A percentile compares a stretch with the other conserved stretches of the same genome.
Conservation (phyloP, 2,888 invertebrate genomes). For the Dorcus parallelipipedus region DNA sequence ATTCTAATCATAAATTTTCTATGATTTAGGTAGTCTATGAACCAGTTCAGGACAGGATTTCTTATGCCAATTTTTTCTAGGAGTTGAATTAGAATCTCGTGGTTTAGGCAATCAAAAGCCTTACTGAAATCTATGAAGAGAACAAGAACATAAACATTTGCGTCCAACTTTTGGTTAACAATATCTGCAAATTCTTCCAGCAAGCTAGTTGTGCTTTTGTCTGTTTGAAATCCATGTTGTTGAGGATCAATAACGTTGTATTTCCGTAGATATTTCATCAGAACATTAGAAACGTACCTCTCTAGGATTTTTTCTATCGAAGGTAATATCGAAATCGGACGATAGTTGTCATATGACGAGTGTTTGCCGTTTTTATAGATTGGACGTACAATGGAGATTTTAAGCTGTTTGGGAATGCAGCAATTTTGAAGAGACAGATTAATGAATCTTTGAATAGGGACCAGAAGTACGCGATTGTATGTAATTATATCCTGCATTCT, state of each 20-base stretch:
- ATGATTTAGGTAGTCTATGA: neutral
- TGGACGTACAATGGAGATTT: neutral
- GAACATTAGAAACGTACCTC: neutral
- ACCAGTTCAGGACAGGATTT: neutral
- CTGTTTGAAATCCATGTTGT: neutral
- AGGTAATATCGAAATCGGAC: neutral
- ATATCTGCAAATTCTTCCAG: neutral
- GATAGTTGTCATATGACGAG: too few species aligned
- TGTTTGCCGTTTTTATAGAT: conserved; percentile 2
- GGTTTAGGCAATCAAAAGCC: neutral
- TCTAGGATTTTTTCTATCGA: conserved; percentile 1
- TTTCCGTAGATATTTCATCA: neutral
- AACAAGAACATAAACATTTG: neutral
- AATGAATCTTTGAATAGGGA: neutral
- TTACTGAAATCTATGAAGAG: neutral
- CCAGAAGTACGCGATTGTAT: neutral
- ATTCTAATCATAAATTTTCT: neutral
- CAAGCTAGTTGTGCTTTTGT: neutral
- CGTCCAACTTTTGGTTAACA: neutral
- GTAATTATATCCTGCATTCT: neutral
- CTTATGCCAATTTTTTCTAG: neutral
- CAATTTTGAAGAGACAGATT: neutral
- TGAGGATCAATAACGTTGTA: neutral
- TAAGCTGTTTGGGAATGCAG: neutral
- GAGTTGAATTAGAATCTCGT: neutral